These are phyloP conservation scores for Palythoa heliodiscus DNA, from an alignment of 92 coral and sea anemone genomes.

Conservation along the genomic window DNA sequence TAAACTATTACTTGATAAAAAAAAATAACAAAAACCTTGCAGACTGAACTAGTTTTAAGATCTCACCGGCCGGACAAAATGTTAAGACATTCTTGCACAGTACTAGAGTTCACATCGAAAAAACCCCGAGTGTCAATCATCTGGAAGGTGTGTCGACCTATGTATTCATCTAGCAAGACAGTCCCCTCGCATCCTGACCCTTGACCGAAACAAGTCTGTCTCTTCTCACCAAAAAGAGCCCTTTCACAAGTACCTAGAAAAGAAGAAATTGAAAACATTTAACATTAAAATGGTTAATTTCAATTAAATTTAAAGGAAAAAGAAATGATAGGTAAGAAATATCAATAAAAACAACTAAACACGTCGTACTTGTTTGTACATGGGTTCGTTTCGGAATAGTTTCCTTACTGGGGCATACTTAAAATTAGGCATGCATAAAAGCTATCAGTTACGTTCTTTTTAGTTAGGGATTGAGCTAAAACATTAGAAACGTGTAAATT, in stretches of 20 bases:
- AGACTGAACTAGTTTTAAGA: not conserved
- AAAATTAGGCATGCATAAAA: no score
- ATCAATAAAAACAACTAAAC: no score
- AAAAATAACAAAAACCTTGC: not conserved
- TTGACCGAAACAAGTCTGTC: conserved; percentile 70
- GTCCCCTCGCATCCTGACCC: conserved; percentile 80
- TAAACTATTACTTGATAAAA: not conserved
- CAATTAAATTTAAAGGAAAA: not conserved
- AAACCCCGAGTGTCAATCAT: conserved; percentile 84
- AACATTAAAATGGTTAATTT: not conserved
- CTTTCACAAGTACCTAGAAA: conserved; percentile 70
- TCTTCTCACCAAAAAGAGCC: conserved; percentile 58
- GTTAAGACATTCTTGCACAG: conserved; percentile 59
- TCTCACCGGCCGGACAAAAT: conserved; percentile 75
- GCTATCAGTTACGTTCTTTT: no score
- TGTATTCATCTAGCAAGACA: conserved; percentile 63
- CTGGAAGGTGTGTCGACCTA: conserved; percentile 40
- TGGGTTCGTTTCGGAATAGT: no score
- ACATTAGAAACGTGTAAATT: no score
- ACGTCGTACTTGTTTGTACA: no score
- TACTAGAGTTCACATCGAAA: conserved; percentile 58
- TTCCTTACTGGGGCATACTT: no score
- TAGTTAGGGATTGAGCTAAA: no score
- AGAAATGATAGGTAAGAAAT: no score
- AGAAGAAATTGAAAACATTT: not conserved